Conservation (phyloP, 1,140 invertebrate genomes). For the Brachionus paranguensis region DNA sequence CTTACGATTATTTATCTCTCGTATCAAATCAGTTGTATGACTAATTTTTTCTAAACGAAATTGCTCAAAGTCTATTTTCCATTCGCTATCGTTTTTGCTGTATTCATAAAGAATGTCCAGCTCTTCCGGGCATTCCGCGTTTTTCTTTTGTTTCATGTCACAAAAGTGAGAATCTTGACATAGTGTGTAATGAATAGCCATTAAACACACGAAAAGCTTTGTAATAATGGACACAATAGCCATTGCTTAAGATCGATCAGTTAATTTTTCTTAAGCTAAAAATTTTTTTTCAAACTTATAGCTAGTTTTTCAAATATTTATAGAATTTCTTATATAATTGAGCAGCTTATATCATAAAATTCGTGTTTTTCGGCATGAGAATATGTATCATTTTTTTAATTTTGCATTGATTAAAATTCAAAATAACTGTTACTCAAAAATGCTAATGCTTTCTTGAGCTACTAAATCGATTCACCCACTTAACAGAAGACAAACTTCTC, state of each 20-base stretch:
- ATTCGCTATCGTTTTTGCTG: slow-evolving; percentile 2
- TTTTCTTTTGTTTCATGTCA: neutral
- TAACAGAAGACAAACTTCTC: neutral
- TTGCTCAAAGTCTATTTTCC: slow-evolving; percentile 40
- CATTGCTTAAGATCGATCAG: neutral
- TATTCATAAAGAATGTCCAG: slow-evolving; percentile 36
- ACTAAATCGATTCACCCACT: neutral
- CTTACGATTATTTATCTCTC: neutral
- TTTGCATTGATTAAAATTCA: neutral
- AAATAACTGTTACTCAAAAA: neutral
- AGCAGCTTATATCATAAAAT: neutral
- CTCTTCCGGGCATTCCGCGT: neutral
- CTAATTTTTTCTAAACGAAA: slow-evolving; percentile 19
- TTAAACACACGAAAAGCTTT: neutral
- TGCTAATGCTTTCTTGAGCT: neutral
- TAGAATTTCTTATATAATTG: neutral
- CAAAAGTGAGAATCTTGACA: neutral
- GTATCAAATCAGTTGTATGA: neutral
- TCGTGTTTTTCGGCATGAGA: neutral
- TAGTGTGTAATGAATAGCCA: neutral
- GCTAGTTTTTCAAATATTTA: neutral
- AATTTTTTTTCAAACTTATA: neutral
- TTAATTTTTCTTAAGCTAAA: neutral
- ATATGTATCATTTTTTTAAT: neutral
- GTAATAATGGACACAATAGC: neutral